Conservation (phyloP, 2,888 invertebrate species). For the Anaspis maculata region DNA sequence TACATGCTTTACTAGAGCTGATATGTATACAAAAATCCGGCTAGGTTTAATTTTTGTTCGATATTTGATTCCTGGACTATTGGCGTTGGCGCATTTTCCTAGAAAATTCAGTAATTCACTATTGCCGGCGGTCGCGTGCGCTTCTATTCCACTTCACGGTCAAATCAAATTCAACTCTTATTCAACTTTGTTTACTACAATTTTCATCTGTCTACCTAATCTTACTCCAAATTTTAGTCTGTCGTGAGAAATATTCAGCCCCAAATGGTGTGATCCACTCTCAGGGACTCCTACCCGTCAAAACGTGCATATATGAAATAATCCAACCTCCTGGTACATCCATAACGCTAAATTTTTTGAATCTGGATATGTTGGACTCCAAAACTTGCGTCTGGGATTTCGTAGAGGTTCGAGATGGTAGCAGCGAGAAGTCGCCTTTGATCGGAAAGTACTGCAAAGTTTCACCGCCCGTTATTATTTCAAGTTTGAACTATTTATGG, state of each 20-base stretch:
- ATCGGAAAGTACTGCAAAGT: slow-evolving; percentile 63
- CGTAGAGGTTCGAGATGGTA: slow-evolving; percentile 62
- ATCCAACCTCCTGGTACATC: slow-evolving; percentile 53
- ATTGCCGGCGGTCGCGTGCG: too few relatives aligned
- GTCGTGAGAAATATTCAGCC: slow-evolving; percentile 53
- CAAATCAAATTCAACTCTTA: too few relatives aligned
- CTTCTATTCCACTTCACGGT: too few relatives aligned
- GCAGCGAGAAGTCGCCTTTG: slow-evolving; percentile 52
- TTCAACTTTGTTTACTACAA: too few relatives aligned
- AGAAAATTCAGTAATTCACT: too few relatives aligned
- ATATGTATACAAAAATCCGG: too few relatives aligned
- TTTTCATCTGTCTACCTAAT: too few relatives aligned
- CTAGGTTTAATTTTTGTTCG: too few relatives aligned
- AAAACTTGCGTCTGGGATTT: slow-evolving; percentile 4
- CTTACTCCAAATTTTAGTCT: slow-evolving; percentile 48
- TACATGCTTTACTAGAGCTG: too few relatives aligned
- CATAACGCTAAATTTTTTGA: slow-evolving; percentile 56
- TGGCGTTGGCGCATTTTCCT: too few relatives aligned
- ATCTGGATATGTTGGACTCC: slow-evolving; percentile 51
- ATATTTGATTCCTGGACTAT: too few relatives aligned
- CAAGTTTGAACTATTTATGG: slow-evolving; percentile 64
- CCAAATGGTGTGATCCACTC: slow-evolving; percentile 57
- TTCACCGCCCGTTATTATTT: slow-evolving; percentile 52
- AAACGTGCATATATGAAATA: slow-evolving; percentile 59
- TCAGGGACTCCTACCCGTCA: slow-evolving; percentile 51